Conservation (phyloP, 2,888 invertebrate species). For the Arge pagana region DNA sequence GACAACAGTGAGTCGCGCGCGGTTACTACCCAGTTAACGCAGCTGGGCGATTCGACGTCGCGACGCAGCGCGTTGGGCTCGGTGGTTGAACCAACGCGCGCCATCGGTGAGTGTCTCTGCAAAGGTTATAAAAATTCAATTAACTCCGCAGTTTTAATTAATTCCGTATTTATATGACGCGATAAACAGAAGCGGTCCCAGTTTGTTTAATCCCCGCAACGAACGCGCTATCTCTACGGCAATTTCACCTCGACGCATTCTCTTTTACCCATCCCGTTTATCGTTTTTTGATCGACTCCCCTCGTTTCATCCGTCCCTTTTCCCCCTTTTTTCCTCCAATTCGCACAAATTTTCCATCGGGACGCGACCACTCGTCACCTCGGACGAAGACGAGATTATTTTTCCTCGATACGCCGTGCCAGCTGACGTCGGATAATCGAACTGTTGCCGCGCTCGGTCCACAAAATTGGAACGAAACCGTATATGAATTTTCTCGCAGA, state of each 20-base stretch:
- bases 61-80: conserved; percentile 28
- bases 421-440: too few relatives aligned
- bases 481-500: too few relatives aligned
- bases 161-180: conserved; percentile 49
- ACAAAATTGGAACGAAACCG: too few relatives aligned
- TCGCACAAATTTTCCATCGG: too few relatives aligned
- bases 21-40: conserved; percentile 48
- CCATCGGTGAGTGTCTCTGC: conserved; percentile 32
- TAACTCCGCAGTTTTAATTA: conserved; percentile 49
- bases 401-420: too few relatives aligned
- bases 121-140: conserved; percentile 52
- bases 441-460: too few relatives aligned
- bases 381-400: too few relatives aligned
- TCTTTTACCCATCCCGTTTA: not conserved
- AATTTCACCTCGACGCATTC: not conserved
- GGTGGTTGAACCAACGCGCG: conserved; percentile 25
- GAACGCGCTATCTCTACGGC: conserved; percentile 14
- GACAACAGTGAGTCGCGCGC: conserved; percentile 40
- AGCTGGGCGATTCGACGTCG: conserved; percentile 30
- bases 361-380: too few relatives aligned
- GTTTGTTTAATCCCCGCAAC: conserved; percentile 38
- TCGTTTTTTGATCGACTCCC: conserved; percentile 2
- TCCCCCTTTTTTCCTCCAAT: too few relatives aligned
- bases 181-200: conserved; percentile 45
- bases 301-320: too few relatives aligned